Percentiles rank a stretch among this genome's conserved stretches.
Conservation (phyloP, 2,797 vertebrate species). For the Muraenolepis orangiensis region DNA sequence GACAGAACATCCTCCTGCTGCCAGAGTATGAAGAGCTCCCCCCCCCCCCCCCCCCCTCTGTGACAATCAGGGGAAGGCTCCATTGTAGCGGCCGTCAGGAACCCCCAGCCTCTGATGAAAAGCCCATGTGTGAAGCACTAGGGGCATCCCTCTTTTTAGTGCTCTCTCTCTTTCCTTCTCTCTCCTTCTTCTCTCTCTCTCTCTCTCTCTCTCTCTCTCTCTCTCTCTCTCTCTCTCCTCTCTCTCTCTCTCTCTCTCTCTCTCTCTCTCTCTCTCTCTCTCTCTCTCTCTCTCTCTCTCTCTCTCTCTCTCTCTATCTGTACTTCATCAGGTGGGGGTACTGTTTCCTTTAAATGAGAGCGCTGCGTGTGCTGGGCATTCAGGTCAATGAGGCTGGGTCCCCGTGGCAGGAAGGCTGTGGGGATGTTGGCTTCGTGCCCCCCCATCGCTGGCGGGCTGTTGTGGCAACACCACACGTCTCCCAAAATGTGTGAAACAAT, state of each 20-base stretch:
- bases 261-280: too few species aligned
- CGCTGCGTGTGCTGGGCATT: constrained; percentile 47
- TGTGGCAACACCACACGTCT: background rate
- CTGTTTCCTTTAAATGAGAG: constrained; percentile 30
- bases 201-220: too few species aligned
- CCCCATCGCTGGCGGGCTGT: constrained; percentile 26
- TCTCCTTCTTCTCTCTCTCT: background rate
- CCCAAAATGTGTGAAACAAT: background rate
- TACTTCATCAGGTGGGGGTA: constrained; percentile 30
- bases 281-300: too few species aligned
- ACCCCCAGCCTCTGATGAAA: constrained; percentile 58
- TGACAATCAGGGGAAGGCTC: constrained; percentile 77
- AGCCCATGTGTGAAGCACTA: constrained; percentile 44
- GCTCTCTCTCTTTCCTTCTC: background rate
- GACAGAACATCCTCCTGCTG: constrained; percentile 60
- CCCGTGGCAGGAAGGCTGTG: constrained; percentile 51
- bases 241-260: too few species aligned
- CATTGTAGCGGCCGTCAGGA: constrained; percentile 72
- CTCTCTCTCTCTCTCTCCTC: too few species aligned
- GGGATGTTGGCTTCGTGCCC: constrained; percentile 41
- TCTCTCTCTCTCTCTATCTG: too few species aligned
- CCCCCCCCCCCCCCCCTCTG: too few species aligned
- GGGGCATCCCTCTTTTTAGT: constrained; percentile 43
- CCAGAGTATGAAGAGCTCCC: constrained; percentile 59
- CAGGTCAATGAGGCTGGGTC: constrained; percentile 28